phyloP scores from a whole-genome alignment of 2,113 vertebrate species.

The Nettapus auritus region DNA sequence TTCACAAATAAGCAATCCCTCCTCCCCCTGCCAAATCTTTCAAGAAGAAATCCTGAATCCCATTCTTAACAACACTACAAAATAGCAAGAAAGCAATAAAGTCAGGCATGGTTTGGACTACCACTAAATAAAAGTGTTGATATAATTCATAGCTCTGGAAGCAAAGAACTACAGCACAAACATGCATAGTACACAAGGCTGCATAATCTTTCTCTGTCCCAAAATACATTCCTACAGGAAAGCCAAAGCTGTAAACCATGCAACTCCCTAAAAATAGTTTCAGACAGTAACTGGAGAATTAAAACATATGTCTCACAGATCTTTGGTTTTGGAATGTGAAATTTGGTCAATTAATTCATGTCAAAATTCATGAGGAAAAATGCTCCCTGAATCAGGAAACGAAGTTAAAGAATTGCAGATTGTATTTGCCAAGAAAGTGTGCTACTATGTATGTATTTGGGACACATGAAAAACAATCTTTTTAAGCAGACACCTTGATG shows the following conservation, averaged over 20 bases:
- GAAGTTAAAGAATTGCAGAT: background rate
- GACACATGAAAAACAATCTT: background rate
- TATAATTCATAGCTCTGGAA: slow-evolving; percentile 7
- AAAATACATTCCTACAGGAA: background rate
- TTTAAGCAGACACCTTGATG: background rate
- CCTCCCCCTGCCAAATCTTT: background rate
- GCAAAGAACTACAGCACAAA: background rate
- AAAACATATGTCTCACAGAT: slow-evolving; percentile 35
- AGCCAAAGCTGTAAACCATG: slow-evolving; percentile 25
- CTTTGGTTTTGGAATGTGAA: slow-evolving; percentile 54
- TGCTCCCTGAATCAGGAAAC: slow-evolving; percentile 33
- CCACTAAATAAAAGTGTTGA: background rate
- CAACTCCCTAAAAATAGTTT: background rate
- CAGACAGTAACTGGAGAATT: slow-evolving; percentile 7
- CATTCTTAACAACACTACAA: background rate
- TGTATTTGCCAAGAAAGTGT: background rate
- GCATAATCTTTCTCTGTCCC: background rate
- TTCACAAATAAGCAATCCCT: background rate
- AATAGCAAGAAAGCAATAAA: background rate
- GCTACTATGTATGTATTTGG: background rate
- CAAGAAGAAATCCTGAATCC: background rate
- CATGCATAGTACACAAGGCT: background rate
- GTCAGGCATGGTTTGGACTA: background rate
- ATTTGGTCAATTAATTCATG: slow-evolving; percentile 32
- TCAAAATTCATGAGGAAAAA: slow-evolving; percentile 46